Conservation (phyloP, 2,888 invertebrate genomes). For the Ornithoptera priamus region DNA sequence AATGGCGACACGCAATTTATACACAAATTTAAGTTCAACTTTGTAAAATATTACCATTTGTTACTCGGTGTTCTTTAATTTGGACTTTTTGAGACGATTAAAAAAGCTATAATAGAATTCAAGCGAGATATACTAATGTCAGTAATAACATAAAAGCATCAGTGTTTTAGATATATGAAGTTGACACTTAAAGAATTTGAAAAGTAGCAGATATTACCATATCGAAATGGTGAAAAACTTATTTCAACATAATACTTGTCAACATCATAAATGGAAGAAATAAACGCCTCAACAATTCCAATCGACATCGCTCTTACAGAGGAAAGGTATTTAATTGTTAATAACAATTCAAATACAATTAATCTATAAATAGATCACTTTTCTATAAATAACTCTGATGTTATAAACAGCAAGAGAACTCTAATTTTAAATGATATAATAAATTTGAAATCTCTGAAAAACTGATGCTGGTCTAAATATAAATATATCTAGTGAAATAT, state of each 20-base stretch:
- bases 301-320: too few relatives aligned
- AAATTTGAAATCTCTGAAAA: too few relatives aligned
- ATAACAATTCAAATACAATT: too few relatives aligned
- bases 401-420: too few relatives aligned
- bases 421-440: too few relatives aligned
- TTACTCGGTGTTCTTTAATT: background rate
- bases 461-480: too few relatives aligned
- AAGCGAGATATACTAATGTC: background rate
- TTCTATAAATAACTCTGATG: too few relatives aligned
- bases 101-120: slow-evolving; percentile 9
- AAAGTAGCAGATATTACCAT: background rate
- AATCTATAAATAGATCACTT: too few relatives aligned
- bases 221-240: background rate
- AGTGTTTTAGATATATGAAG: background rate
- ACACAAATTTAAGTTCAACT: slow-evolving; percentile 14
- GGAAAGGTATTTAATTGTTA: too few relatives aligned
- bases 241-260: background rate
- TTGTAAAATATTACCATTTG: slow-evolving; percentile 15
- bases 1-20: slow-evolving; percentile 22
- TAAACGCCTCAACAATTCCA: too few relatives aligned
- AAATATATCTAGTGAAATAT: too few relatives aligned
- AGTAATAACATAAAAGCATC: background rate
- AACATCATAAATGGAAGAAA: too few relatives aligned
- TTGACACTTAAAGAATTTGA: background rate
- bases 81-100: background rate